Evolutionary conservation across 1,140 invertebrate genomes (phyloP).

Genomic region (Drosophila orena): DNA sequence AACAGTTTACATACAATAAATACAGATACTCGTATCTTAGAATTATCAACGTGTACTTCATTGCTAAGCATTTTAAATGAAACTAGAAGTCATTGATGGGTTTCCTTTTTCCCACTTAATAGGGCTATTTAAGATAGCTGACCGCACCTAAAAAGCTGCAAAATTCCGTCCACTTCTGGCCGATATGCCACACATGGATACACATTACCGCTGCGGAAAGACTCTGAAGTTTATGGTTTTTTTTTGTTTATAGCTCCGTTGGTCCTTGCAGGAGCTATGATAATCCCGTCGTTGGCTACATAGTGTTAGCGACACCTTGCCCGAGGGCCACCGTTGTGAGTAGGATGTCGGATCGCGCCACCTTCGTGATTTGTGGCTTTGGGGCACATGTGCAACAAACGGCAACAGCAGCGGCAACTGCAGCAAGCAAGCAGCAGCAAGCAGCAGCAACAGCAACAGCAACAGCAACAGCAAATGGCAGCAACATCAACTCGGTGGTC

Average conservation of each 20-base stretch:
- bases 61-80: too few relatives aligned
- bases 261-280: slow-evolving; percentile 3
- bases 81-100: too few relatives aligned
- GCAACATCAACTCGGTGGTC: slow-evolving; percentile 57
- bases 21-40: too few relatives aligned
- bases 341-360: slow-evolving; percentile 76
- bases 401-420: slow-evolving; percentile 18
- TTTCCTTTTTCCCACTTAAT: too few relatives aligned
- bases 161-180: not conserved
- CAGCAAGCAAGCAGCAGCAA: slow-evolving; percentile 3
- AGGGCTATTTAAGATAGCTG: too few relatives aligned
- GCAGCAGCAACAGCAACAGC: slow-evolving; percentile 17
- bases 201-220: not conserved
- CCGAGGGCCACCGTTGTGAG: slow-evolving; percentile 56
- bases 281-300: slow-evolving; percentile 15
- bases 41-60: not conserved
- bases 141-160: not conserved
- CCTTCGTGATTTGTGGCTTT: slow-evolving; percentile 81
- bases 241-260: not conserved
- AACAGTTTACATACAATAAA: too few relatives aligned
- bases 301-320: slow-evolving; percentile 68
- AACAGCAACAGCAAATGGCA: slow-evolving; percentile 11
- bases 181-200: not conserved
- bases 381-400: slow-evolving; percentile 67
- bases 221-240: not conserved